A percentile compares a stretch with the other conserved stretches of the same genome.
phyloP scores from a whole-genome alignment of 2,888 invertebrate species.

The Drosophila neotestacea region DNA sequence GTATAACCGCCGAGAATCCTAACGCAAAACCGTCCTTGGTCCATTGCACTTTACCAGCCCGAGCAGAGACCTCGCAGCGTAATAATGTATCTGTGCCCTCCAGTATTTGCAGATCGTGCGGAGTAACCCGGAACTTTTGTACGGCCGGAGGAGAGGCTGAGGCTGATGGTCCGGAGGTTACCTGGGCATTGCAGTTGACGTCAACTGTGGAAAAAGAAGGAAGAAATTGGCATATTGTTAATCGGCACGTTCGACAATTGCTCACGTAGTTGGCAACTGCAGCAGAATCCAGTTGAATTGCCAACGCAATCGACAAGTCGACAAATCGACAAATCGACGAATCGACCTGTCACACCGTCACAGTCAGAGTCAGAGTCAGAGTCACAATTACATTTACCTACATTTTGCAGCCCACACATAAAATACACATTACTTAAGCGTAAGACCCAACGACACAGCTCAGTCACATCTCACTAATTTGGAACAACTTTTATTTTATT shows the following conservation, averaged over 20 bases:
- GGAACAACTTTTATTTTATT: conserved; percentile 71
- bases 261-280: conserved; percentile 73
- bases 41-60: conserved; percentile 96
- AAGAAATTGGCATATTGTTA: conserved; percentile 66
- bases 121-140: conserved; percentile 92
- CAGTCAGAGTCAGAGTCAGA: conserved; percentile 10
- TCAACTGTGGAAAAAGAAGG: conserved; percentile 29
- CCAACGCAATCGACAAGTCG: conserved; percentile 51
- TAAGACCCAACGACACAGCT: conserved; percentile 70
- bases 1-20: conserved; percentile 91
- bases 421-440: conserved; percentile 78
- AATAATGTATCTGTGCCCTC: conserved; percentile 93
- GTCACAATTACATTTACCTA: conserved; percentile 64
- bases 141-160: conserved; percentile 85
- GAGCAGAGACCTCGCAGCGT: conserved; percentile 93
- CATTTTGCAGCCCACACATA: conserved; percentile 75
- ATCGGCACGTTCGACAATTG: conserved; percentile 79
- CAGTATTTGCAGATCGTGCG: conserved; percentile 91
- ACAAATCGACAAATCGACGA: conserved; percentile 39
- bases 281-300: conserved; percentile 66
- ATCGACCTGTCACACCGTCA: conserved; percentile 47
- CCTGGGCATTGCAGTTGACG: conserved; percentile 33
- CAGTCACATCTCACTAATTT: conserved; percentile 81
- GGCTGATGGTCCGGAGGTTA: conserved; percentile 12
- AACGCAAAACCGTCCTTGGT: conserved; percentile 96